Base-by-base conservation (phyloP, 2,113 vertebrate species). In the Aythya baeri region DNA sequence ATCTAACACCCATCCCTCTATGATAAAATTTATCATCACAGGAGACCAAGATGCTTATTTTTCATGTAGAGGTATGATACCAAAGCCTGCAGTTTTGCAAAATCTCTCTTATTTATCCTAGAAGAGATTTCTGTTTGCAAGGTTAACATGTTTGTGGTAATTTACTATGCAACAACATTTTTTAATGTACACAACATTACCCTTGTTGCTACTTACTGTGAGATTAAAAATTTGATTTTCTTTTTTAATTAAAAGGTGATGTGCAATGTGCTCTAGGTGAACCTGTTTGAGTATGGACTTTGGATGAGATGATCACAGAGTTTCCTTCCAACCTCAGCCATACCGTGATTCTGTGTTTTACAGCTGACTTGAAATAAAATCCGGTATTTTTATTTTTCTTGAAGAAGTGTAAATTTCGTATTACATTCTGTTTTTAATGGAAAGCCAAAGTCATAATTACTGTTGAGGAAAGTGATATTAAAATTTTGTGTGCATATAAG, bases 331-430 rank as follows among this genome's bases (percentile, higher is more conserved):
- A 23, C 22, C 49, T 50, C 49, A 23, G 22, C 22, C 49, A 23
- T 50, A 12, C 49, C 3, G 49, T 23, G 21, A 50, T 22, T 50
- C 49, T 23, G 49, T 50, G 49, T 50, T 22, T 50, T 22, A 27
- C 7, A 86, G 11, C 1, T 68, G 25, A 36, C 32, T 76, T 79
- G 26, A 58, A 58, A 44, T 26, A 41, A 57, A 36, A 23, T 20
- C 1, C 3, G 23, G 22, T 50, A 5, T 4, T 2, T 2, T 36
- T 61, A 25, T 85, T 38, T 41, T 7, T 0, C 34, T 26, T 41
- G 16, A 52, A 54, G 23, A 43, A 15, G 8, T 4, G 4, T 61
- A n/a, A 5, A 7, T 52, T 77, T 57, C 5, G 11, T 20, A 32
- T 0, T 2, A 54, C 66, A 50, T 71, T 12, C 22, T 55, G 18